Percentiles rank a stretch among this genome's conserved stretches.
Evolutionary conservation across 2,888 invertebrate species (phyloP).

Genomic region (Villa cingulata): DNA sequence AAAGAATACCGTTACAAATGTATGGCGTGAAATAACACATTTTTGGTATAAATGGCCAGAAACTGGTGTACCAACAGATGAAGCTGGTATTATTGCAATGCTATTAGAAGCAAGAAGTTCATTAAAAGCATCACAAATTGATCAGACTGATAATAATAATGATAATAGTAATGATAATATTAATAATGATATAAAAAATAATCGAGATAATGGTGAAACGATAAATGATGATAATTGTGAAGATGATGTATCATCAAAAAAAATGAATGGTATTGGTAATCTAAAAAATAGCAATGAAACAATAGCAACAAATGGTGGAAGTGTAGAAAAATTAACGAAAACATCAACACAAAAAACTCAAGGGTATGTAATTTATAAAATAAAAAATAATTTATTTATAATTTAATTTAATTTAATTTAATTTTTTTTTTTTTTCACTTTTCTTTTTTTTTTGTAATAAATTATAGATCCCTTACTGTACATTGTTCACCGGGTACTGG

Average conservation of each 20-base stretch:
- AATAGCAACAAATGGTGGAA: constrained; percentile 6
- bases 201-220: constrained; percentile 1
- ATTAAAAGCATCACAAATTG: constrained; percentile 29
- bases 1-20: constrained; percentile 67
- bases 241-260: no score
- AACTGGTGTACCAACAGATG: constrained; percentile 71
- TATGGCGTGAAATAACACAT: constrained; percentile 77
- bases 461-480: constrained; percentile 55
- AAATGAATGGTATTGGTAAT: no score
- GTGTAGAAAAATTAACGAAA: constrained; percentile 16
- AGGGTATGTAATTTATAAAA: constrained; percentile 27
- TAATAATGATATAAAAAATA: constrained; percentile 7
- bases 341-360: constrained; percentile 24
- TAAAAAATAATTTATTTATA: constrained; percentile 1
- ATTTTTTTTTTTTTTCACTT: constrained; percentile 22
- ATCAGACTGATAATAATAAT: constrained; percentile 28
- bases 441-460: no score
- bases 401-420: not conserved
- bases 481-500: constrained; percentile 88
- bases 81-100: constrained; percentile 73
- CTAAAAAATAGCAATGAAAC: not conserved
- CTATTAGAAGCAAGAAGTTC: constrained; percentile 63
- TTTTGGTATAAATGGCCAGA: constrained; percentile 90
- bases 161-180: constrained; percentile 11
- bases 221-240: no score